These are phyloP conservation scores for Campoletis raptor DNA, from an alignment of 2,888 invertebrate species.

Conservation along the genomic window DNA sequence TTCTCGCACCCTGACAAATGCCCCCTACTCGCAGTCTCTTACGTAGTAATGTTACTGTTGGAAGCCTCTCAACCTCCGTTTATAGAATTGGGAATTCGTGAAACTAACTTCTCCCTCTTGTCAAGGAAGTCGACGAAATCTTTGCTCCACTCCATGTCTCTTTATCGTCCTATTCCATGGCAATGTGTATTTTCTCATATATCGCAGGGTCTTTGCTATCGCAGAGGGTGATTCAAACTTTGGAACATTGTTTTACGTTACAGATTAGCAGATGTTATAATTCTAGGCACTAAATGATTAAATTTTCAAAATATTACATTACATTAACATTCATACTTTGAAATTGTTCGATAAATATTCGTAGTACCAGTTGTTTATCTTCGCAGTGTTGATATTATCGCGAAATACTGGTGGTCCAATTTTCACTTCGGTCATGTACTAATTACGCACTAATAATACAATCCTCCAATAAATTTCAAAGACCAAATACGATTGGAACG, in stretches of 20 bases:
- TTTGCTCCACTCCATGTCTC: slow-evolving; percentile 36
- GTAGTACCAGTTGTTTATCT: background rate
- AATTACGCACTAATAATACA: background rate
- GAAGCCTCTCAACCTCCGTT: slow-evolving; percentile 36
- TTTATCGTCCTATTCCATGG: background rate
- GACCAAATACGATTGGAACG: background rate
- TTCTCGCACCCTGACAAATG: slow-evolving; percentile 74
- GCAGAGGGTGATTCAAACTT: background rate
- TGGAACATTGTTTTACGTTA: background rate
- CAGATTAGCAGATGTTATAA: background rate
- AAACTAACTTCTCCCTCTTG: slow-evolving; percentile 63
- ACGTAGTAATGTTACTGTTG: slow-evolving; percentile 31
- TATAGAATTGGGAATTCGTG: slow-evolving; percentile 38
- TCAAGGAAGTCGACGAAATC: slow-evolving; percentile 60
- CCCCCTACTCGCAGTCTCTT: slow-evolving; percentile 12
- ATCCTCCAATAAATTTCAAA: background rate
- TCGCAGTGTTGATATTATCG: background rate
- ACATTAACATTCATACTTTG: background rate
- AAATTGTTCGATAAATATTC: background rate
- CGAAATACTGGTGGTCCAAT: background rate
- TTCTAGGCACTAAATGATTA: background rate
- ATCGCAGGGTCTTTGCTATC: background rate
- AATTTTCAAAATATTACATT: background rate
- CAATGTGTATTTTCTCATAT: slow-evolving; percentile 9
- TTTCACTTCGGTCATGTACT: background rate